Evolutionary conservation across 35 echinoderm and acorn worm species (phyloP), one percentile per base, ranked within the genome.

Genomic region (Amphiura filiformis): DNA sequence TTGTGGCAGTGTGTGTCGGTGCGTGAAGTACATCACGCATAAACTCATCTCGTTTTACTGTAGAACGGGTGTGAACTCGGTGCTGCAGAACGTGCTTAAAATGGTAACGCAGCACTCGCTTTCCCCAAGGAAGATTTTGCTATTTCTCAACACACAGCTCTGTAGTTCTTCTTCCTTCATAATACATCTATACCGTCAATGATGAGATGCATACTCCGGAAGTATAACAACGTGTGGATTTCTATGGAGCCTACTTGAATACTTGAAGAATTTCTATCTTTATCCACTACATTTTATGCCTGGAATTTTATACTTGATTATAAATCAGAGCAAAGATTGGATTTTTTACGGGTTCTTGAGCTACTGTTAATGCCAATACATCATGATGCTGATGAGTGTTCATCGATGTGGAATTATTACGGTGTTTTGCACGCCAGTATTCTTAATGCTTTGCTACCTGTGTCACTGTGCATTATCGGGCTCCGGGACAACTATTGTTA

Each of bases 361-460:
- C n/a, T n/a, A 70, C 61, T 70, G 61, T 30, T 52, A 70, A 70
- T 70, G 61, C 2, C 61, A n/a, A 70, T 26, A 70, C 61, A 70
- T 30, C 7, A 18, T 70, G 28, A 70, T 70, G 28, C 7, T 70
- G 61, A 70, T 70, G 61, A 70, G 11, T 70, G 61, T 70, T 70
- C 61, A 70, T 26, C 61, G 61, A 23, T 23, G 61, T 70, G 61
- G 61, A 70, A 70, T 70, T n/a, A 70, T 70, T 70, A 70, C 61
- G 11, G 61, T 70, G 61, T 23, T 70, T 70, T 13, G 28, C 61
- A 23, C 61, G 61, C 2, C 61, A 3, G 28, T 70, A 26, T 70
- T 70, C 61, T 70, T 70, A 2, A 70, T 70, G 61, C 61, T 70
- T 70, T 26, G 61, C 61, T 70, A 70, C 61, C 61, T 70, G 7